Evolutionary conservation across 1,140 invertebrate genomes (phyloP).

Genomic region (Glossosoma conforme): DNA sequence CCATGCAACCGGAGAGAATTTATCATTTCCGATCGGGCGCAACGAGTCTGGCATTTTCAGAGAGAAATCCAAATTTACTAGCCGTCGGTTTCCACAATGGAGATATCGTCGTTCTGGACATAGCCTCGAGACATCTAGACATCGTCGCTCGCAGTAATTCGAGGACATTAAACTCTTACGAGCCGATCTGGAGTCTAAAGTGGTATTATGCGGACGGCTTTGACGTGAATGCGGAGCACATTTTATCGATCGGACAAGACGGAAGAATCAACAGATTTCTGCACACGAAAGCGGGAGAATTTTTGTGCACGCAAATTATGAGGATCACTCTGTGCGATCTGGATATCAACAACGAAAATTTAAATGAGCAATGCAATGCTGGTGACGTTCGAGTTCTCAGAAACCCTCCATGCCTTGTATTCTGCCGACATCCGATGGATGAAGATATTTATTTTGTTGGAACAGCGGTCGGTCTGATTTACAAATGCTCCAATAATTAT

Average conservation of each 20-base stretch:
- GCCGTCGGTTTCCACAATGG: slow-evolving; percentile 78
- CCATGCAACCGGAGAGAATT: slow-evolving; percentile 69
- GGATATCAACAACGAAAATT: slow-evolving; percentile 53
- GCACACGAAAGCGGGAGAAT: slow-evolving; percentile 49
- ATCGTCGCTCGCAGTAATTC: slow-evolving; percentile 52
- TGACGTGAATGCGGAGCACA: slow-evolving; percentile 41
- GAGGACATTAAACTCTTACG: slow-evolving; percentile 54
- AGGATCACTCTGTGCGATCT: slow-evolving; percentile 58
- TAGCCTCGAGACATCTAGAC: slow-evolving; percentile 49
- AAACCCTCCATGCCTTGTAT: slow-evolving; percentile 56
- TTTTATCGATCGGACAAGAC: slow-evolving; percentile 53
- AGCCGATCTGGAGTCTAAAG: slow-evolving; percentile 61
- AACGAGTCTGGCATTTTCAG: slow-evolving; percentile 70
- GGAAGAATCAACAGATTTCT: slow-evolving; percentile 54
- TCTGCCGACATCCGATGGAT: slow-evolving; percentile 61
- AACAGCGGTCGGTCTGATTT: slow-evolving; percentile 77
- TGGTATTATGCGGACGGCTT: slow-evolving; percentile 51
- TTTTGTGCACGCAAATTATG: slow-evolving; percentile 56
- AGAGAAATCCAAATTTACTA: slow-evolving; percentile 62
- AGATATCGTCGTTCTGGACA: slow-evolving; percentile 66
- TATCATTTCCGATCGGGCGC: slow-evolving; percentile 66
- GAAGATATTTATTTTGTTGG: slow-evolving; percentile 70
- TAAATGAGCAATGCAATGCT: slow-evolving; percentile 42
- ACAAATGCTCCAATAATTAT: slow-evolving; percentile 66
- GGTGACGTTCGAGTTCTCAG: slow-evolving; percentile 51